Conservation (phyloP, 2,113 vertebrate species). For the Grammomys dolichurus region DNA sequence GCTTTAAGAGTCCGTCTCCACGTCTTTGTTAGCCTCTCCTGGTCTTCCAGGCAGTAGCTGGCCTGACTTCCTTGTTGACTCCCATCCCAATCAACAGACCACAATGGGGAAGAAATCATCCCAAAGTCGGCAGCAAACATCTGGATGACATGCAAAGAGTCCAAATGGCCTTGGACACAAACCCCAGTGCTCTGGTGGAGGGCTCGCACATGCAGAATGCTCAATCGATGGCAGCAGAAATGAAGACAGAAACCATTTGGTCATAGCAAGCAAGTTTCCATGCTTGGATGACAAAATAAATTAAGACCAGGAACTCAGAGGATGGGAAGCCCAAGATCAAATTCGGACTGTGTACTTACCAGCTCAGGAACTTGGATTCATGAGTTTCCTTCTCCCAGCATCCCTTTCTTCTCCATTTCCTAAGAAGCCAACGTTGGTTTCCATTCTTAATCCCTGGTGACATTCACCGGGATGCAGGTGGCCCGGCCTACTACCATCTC, state of each 20-base stretch:
- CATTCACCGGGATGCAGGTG: background rate
- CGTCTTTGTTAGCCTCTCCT: slow-evolving; percentile 20
- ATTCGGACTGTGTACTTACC: background rate
- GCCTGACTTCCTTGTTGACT: slow-evolving; percentile 26
- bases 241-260: background rate
- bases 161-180: slow-evolving; percentile 30
- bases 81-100: slow-evolving; percentile 37
- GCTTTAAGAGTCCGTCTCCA: background rate
- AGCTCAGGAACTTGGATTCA: background rate
- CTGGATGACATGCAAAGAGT: slow-evolving; percentile 8
- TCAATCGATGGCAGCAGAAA: background rate
- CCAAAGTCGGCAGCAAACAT: slow-evolving; percentile 33
- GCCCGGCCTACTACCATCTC: background rate
- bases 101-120: background rate
- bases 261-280: background rate
- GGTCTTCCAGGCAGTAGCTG: slow-evolving; percentile 35
- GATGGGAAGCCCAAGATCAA: slow-evolving; percentile 31
- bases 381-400: background rate
- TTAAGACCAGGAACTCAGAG: background rate
- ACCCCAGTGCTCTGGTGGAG: background rate
- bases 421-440: background rate
- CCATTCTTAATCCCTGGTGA: background rate
- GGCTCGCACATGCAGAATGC: background rate
- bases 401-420: background rate
- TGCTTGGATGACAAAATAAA: background rate